phyloP scores from a whole-genome alignment of 1,140 invertebrate genomes.

The Venustaconcha ellipsiformis region DNA sequence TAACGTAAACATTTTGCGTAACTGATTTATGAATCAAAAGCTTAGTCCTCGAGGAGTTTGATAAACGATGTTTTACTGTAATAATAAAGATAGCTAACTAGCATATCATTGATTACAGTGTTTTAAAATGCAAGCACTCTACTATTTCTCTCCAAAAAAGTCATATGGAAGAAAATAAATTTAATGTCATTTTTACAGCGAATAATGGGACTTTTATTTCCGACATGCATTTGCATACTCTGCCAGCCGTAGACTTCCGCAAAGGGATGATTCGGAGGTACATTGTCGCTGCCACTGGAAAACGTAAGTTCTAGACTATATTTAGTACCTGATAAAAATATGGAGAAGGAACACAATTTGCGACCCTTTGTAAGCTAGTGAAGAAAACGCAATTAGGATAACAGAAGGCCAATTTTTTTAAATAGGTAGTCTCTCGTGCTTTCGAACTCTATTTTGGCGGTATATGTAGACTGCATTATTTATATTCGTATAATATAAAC shows the following conservation, averaged over 20 bases:
- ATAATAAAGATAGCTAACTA: not conserved
- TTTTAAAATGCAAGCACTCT: not conserved
- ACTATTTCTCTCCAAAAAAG: not conserved
- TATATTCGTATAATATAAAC: no score
- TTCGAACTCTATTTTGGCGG: no score
- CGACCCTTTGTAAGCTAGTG: no score
- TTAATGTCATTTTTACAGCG: constrained; percentile 19
- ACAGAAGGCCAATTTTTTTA: no score
- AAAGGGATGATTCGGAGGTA: constrained; percentile 17
- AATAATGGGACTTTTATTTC: constrained; percentile 21
- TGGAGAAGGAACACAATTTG: no score
- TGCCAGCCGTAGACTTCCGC: constrained; percentile 20
- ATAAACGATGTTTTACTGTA: no score
- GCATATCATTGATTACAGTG: not conserved
- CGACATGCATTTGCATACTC: constrained; percentile 5
- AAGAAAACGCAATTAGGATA: no score
- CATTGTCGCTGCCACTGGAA: constrained; percentile 16
- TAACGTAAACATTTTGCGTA: no score
- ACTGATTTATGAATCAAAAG: no score
- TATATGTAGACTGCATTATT: no score
- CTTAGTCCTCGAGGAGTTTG: no score
- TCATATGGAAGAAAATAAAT: not conserved
- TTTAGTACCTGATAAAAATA: not conserved
- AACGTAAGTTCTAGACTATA: constrained; percentile 13
- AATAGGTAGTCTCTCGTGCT: no score